These are phyloP conservation scores for Aphrophora alni DNA, from an alignment of 2,888 invertebrate species.

Conservation along the genomic window DNA sequence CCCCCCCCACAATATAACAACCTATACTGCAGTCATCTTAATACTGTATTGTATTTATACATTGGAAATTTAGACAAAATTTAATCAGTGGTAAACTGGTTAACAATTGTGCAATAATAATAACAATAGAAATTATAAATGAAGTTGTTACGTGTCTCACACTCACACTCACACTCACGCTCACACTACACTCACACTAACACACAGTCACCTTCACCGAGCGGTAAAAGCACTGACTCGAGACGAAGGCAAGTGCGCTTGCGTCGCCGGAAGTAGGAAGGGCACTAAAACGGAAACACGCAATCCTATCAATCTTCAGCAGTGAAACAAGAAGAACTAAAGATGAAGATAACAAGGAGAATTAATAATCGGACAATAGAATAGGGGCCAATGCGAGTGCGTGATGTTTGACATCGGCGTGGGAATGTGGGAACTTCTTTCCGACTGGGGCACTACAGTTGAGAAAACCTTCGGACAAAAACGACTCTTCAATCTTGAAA, in stretches of 20 bases:
- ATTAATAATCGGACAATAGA: conserved; percentile 38
- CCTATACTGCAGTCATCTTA: too few relatives aligned
- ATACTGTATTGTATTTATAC: too few relatives aligned
- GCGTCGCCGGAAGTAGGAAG: conserved; percentile 31
- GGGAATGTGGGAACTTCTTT: conserved; percentile 22
- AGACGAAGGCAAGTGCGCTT: conserved; percentile 23
- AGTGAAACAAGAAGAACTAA: conserved; percentile 22
- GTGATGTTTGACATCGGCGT: not conserved
- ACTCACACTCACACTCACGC: not conserved
- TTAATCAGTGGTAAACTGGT: not conserved
- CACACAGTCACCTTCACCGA: not conserved
- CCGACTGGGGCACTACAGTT: not conserved
- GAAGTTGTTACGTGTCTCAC: not conserved
- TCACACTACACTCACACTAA: not conserved
- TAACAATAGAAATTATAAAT: not conserved
- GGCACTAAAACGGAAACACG: conserved; percentile 37
- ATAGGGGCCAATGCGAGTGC: conserved; percentile 27
- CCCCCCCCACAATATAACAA: too few relatives aligned
- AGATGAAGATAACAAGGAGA: conserved; percentile 31
- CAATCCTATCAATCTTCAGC: conserved; percentile 39
- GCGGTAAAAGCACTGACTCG: conserved; percentile 26
- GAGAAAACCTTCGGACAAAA: not conserved
- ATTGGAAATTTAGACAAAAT: not conserved
- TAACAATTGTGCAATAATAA: not conserved
- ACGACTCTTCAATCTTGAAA: not conserved